Base-by-base conservation (phyloP, 2,113 vertebrate species). In the Oenanthe oenanthe region DNA sequence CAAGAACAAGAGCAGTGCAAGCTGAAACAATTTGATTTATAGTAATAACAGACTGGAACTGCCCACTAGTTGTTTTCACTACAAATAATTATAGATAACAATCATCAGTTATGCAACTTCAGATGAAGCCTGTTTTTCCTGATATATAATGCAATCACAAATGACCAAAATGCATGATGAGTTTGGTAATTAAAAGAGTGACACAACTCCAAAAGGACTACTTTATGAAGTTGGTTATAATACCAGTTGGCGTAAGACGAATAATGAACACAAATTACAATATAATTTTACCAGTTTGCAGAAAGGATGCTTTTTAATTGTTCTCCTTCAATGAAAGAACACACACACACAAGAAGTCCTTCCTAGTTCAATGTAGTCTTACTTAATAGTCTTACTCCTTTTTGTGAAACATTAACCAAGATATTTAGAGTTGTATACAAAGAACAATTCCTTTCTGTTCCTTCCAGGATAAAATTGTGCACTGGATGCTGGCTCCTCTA, bases 101-200 rank as follows among this genome's bases (percentile, higher is more conserved):
- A 53, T 58, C 74, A 88, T 79, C 92, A 84, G 71, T 83, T 86
- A 63, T 6, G 28, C 61, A 97, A 75, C 62, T 34, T 95, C 42
- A 94, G 82, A 87, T 28, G 38, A 88, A 92, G 38, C 26, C 18
- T 20, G 18, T 92, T 88, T 92, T 88, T 93, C 34, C 76, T 79
- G 50, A 74, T 86, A 51, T 28, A 34, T 56, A 95, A 73, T 91
- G 15, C 61, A 92, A 72, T 47, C 70, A 87, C 34, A 92, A 94
- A 94, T 61, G 42, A 91, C 81, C 73, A 85, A 95, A 94, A 94
- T 72, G n/a, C 43, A 38, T 75, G 50, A 87, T 53, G 68, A 78
- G 34, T 85, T 96, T 94, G 54, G 34, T 79, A 94, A 96, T 96
- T 95, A 94, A 88, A 94, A 76, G 29, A 89, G n/a, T 75, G 60